These are phyloP conservation scores for Empis stercorea DNA, from an alignment of 2,888 invertebrate genomes.

Conservation along the genomic window DNA sequence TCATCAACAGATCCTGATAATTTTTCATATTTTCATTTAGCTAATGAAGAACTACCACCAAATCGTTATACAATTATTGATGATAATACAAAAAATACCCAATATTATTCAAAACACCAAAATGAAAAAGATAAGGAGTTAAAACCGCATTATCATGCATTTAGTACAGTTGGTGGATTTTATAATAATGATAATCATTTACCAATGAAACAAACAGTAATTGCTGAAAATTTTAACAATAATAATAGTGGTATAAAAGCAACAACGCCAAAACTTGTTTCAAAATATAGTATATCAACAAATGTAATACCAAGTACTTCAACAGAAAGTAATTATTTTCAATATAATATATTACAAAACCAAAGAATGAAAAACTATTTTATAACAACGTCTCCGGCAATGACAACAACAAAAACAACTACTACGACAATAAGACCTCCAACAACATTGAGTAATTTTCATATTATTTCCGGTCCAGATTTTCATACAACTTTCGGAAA, in stretches of 20 bases:
- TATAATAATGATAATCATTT: constrained; percentile 36
- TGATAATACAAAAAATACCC: not conserved
- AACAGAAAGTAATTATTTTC: constrained; percentile 33
- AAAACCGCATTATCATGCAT: constrained; percentile 44
- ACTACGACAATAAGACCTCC: constrained; percentile 8
- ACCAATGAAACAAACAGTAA: constrained; percentile 6
- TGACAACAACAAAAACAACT: constrained; percentile 7
- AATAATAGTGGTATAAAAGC: not conserved
- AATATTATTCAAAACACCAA: constrained; percentile 18
- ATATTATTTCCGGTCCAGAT: constrained; percentile 25
- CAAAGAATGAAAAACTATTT: constrained; percentile 32
- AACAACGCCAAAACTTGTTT: constrained; percentile 20
- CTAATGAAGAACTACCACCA: constrained; percentile 17
- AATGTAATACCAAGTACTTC: constrained; percentile 13
- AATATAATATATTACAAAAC: constrained; percentile 32
- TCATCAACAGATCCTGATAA: constrained; percentile 20
- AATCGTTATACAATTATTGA: not conserved
- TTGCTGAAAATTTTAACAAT: constrained; percentile 4
- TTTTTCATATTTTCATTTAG: constrained; percentile 36
- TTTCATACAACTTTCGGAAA: constrained; percentile 8
- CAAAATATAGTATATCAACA: constrained; percentile 24
- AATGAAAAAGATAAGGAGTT: constrained; percentile 36
- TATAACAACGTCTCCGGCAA: constrained; percentile 18
- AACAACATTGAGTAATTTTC: constrained; percentile 21
- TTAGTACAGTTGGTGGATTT: constrained; percentile 44